Conservation (phyloP, 2,888 invertebrate species). For the Macrosoma leucophasiata region DNA sequence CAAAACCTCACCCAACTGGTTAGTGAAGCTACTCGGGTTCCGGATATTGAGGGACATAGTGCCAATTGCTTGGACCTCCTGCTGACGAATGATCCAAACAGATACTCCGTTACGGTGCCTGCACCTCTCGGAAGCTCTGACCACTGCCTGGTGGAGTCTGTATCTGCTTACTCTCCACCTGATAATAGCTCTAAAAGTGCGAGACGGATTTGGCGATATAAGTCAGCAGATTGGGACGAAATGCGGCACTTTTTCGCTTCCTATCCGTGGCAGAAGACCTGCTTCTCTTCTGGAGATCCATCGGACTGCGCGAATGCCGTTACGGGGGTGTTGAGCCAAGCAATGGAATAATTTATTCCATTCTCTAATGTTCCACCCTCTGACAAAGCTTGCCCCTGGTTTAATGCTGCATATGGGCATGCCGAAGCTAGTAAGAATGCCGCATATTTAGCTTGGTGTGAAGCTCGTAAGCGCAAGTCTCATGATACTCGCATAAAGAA, state of each 20-base stretch:
- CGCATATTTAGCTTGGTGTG: conserved; percentile 14
- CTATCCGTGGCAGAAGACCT: conserved; percentile 16
- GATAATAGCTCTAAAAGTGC: too few relatives aligned
- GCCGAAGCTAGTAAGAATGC: conserved; percentile 10
- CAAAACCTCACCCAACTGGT: conserved; percentile 12
- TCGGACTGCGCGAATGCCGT: conserved; percentile 6
- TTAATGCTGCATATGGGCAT: conserved; percentile 2
- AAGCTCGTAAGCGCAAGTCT: conserved; percentile 12
- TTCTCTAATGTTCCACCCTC: conserved; percentile 8
- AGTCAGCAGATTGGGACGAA: conserved; percentile 19
- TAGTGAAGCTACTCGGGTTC: conserved; percentile 4
- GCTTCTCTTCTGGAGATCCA: conserved; percentile 13
- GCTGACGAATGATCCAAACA: conserved; percentile 21
- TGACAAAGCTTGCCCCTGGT: too few relatives aligned
- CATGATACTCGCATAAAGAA: conserved; percentile 5
- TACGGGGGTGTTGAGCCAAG: conserved; percentile 11
- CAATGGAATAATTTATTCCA: too few relatives aligned
- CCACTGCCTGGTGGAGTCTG: too few relatives aligned
- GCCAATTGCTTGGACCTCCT: conserved; percentile 24
- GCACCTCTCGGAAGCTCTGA: conserved; percentile 18
- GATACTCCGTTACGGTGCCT: conserved; percentile 13
- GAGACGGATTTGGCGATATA: conserved; percentile 24
- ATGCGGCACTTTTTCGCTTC: conserved; percentile 23
- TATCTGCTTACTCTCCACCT: too few relatives aligned
- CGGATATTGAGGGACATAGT: too few relatives aligned